Base-by-base conservation (phyloP, 2,888 invertebrate species). In the Zeuzera pyrina region DNA sequence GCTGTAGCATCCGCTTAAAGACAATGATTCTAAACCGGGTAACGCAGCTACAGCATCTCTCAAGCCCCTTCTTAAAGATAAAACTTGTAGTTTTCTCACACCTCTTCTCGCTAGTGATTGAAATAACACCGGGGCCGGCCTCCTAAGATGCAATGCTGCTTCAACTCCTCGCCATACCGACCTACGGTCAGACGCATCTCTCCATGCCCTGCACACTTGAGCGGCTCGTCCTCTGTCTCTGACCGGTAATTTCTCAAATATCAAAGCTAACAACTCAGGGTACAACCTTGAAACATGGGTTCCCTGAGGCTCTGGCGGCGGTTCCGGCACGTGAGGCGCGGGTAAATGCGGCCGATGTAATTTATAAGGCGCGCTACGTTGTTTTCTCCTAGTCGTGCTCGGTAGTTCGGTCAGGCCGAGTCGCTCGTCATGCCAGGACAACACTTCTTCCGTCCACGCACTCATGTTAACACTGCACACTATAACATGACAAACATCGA, bases 161-260 rank as follows among this genome's bases (percentile, higher is more conserved):
- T 95, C 95, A 16, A 95, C 95, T 31, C 95, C 95, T 47, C 94
- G 89, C 97, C 97, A 97, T 12, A 97, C 95, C 23, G 92, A 92
- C 51, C 94, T 91, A 52, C 93, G 91, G 72, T 97, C 96, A 15
- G 94, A 92, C 27, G 96, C 96, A 60, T 97, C 96, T 38, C 95
- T 85, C 96, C 97, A 97, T 36, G 92, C 84, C 34, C 89, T 87
- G 69, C 94, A 94, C 41, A 96, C 95, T 76, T 95, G 95, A 2
- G 96, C 94, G 12, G 92, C 96, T 25, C 93, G 86, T 2, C 97
- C 97, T 62, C 94, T 89, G 74, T 96, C 97, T 47, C 91, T 85
- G 25, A 95, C 93, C 32, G 94, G 91, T 63, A 97, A 84, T 71
- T 94, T 90, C 59, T 93, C 90, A 72, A 97, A 97, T 65, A 97